Percentiles rank a stretch among this genome's conserved stretches.
phyloP scores from a whole-genome alignment of 37 sponge, comb jelly and placozoan species.

The Mnemiopsis leidyi region DNA sequence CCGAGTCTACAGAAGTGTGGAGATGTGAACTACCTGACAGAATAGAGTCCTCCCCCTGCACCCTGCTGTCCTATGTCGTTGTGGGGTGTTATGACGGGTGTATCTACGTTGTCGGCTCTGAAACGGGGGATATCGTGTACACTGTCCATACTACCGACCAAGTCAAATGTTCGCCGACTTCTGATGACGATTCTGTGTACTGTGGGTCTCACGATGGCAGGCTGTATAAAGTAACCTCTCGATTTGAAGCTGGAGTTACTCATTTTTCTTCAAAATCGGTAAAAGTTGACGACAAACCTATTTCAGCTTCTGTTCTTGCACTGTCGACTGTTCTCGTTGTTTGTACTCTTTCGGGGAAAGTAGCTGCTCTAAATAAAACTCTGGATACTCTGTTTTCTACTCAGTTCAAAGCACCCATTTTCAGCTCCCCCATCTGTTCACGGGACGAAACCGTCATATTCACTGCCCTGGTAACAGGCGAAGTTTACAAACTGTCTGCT shows the following conservation, averaged over 20 bases:
- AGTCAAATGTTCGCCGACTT: slow-evolving; percentile 24
- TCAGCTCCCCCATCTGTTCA: not conserved
- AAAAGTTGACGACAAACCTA: not conserved
- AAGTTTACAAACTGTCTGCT: not conserved
- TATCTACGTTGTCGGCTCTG: not conserved
- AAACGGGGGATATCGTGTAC: not conserved
- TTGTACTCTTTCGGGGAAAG: not conserved
- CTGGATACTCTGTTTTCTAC: not conserved
- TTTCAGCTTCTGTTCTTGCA: not conserved
- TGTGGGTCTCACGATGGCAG: slow-evolving; percentile 60
- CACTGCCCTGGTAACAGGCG: slow-evolving; percentile 19
- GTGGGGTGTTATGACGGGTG: slow-evolving; percentile 21
- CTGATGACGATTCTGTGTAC: not conserved
- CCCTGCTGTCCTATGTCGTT: not conserved
- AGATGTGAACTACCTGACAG: not conserved
- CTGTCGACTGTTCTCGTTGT: not conserved
- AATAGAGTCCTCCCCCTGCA: slow-evolving; percentile 43
- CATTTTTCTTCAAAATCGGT: not conserved
- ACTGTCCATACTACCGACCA: slow-evolving; percentile 3
- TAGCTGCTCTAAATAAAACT: not conserved
- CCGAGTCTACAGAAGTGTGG: slow-evolving; percentile 23
- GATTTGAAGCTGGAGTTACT: not conserved
- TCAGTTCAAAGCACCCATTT: not conserved
- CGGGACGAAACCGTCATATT: not conserved
- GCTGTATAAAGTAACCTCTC: not conserved